Base-by-base conservation (phyloP, 2,113 vertebrate genomes). In the Pachypanchax playfairii region DNA sequence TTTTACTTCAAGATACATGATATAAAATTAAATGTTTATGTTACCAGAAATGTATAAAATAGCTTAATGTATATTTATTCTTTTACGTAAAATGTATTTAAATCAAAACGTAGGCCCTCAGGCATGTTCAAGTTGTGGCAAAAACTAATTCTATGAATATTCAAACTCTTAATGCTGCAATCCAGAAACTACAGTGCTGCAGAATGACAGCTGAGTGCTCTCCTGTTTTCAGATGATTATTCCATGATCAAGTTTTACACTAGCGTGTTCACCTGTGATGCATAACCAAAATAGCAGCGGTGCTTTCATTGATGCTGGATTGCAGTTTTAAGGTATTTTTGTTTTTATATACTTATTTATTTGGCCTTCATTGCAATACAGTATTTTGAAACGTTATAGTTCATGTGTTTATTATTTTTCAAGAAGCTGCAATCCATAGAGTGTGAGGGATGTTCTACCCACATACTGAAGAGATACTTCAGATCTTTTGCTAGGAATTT, bases 11-110 rank as follows among this genome's bases (percentile, higher is more conserved):
- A 76, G 59, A 80, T 85, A 58, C 82, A 77, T 66, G 33, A 84
- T 73, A 84, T 53, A 82, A 79, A 81, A 33, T 70, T 85, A 57
- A 85, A 86, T 79, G 79, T 87, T 85, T 82, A 85, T 81, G 84
- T 84, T 87, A 82, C 64, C 72, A 87, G 72, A 88, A 74, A 77
- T 82, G 78, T 90, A 84, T 80, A 84, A 84, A 83, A 85, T 78
- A 83, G 65, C 84, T 84, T 77, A 77, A 77, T 84, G 85, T 85
- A 86, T 84, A 88, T 81, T 59, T 88, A 89, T 87, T 85, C 77
- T 90, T 86, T 71, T 86, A 84, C 88, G 80, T 85, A 77, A 79
- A 77, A 77, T 82, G 76, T 88, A 88, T 74, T 85, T 41, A 56
- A 80, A 85, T 87, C 74, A 80, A 85, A 35, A 75, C 75, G 72